Conservation (phyloP, 2,888 invertebrate genomes). For the Nebria brevicollis region DNA sequence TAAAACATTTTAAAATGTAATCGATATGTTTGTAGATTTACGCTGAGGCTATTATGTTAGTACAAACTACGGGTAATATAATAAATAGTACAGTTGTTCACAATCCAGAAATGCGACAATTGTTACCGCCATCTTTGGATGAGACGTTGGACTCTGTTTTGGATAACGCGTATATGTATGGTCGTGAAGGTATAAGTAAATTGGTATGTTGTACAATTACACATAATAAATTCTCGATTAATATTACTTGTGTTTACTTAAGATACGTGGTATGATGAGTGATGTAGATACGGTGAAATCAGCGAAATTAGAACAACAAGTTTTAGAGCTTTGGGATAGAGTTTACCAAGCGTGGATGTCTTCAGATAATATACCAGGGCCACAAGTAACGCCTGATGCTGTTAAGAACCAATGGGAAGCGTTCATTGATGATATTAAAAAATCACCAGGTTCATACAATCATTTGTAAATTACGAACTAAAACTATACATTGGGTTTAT, state of each 20-base stretch:
- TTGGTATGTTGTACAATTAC: slow-evolving; percentile 69
- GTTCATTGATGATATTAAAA: slow-evolving; percentile 76
- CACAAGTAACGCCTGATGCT: slow-evolving; percentile 78
- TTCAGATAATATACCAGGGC: slow-evolving; percentile 71
- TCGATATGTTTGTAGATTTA: slow-evolving; percentile 75
- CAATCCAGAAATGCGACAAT: slow-evolving; percentile 85
- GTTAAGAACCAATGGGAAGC: slow-evolving; percentile 78
- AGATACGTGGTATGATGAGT: slow-evolving; percentile 79
- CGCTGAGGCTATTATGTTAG: slow-evolving; percentile 91
- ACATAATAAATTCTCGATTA: not conserved
- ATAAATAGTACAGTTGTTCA: slow-evolving; percentile 89
- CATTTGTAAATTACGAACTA: slow-evolving; percentile 3
- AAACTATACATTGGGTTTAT: not conserved
- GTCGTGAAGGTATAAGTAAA: slow-evolving; percentile 89
- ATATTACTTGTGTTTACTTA: slow-evolving; percentile 1
- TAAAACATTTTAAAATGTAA: slow-evolving; percentile 26
- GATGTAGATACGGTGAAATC: slow-evolving; percentile 84
- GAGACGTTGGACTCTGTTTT: slow-evolving; percentile 89
- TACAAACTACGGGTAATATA: slow-evolving; percentile 87
- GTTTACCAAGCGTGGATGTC: slow-evolving; percentile 94
- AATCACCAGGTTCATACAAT: slow-evolving; percentile 73
- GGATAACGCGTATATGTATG: slow-evolving; percentile 93
- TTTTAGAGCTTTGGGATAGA: slow-evolving; percentile 92
- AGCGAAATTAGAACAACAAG: slow-evolving; percentile 85
- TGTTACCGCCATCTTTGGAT: slow-evolving; percentile 86